A percentile compares a stretch with the other conserved stretches of the same genome.
phyloP scores from a whole-genome alignment of 2,888 invertebrate genomes.

The Drosophila mercatorum region DNA sequence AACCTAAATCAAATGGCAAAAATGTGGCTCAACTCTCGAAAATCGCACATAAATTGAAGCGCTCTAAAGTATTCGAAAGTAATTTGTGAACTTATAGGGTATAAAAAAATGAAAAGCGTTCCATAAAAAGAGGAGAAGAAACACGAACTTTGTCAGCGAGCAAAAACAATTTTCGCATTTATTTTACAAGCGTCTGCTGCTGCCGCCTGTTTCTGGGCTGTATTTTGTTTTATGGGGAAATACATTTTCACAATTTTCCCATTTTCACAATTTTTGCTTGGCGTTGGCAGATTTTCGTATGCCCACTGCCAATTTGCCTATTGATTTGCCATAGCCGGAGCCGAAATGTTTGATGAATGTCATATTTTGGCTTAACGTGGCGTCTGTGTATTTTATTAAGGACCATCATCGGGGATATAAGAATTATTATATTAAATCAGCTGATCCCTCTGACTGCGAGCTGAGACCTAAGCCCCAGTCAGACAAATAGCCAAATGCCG shows the following conservation, averaged over 20 bases:
- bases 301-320: constrained; percentile 69
- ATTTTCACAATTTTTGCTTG: constrained; percentile 32
- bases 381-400: constrained; percentile 29
- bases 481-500: constrained; percentile 26
- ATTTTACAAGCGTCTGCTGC: constrained; percentile 25
- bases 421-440: constrained; percentile 21
- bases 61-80: constrained; percentile 63
- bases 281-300: constrained; percentile 41
- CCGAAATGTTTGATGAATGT: constrained; percentile 60
- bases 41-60: constrained; percentile 55
- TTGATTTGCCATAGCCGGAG: constrained; percentile 62
- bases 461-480: constrained; percentile 5
- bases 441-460: neutral
- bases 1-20: constrained; percentile 10
- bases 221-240: constrained; percentile 58
- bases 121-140: constrained; percentile 46
- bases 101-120: constrained; percentile 29
- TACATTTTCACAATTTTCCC: constrained; percentile 33
- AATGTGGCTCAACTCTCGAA: constrained; percentile 25
- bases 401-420: constrained; percentile 17
- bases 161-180: constrained; percentile 59
- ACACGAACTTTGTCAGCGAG: constrained; percentile 48
- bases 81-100: constrained; percentile 51
- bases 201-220: constrained; percentile 10
- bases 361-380: constrained; percentile 46